Evolutionary conservation across 2,888 invertebrate genomes (phyloP).

Genomic region (Oscheius onirici): DNA sequence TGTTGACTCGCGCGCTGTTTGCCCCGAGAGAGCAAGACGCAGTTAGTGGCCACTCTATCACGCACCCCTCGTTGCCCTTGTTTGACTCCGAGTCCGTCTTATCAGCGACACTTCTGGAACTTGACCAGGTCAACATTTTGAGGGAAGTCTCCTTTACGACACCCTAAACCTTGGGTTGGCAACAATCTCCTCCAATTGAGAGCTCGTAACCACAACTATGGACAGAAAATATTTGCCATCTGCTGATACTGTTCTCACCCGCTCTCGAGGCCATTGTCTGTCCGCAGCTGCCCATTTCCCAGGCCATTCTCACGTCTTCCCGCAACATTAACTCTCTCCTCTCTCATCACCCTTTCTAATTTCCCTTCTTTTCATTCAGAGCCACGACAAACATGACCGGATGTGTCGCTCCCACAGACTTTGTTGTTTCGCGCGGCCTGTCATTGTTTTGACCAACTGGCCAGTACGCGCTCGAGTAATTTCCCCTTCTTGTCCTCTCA

Average conservation of each 20-base stretch:
- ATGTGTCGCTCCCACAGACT: not conserved
- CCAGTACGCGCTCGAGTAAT: not conserved
- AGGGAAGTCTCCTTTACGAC: not conserved
- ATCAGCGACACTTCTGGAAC: conserved; percentile 3
- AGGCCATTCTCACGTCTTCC: conserved; percentile 10
- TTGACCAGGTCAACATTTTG: not conserved
- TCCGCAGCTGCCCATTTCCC: conserved; percentile 8
- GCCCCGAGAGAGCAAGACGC: conserved; percentile 17
- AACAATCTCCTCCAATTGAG: not conserved
- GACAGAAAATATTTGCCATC: not conserved
- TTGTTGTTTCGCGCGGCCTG: not conserved
- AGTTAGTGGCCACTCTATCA: conserved; percentile 29
- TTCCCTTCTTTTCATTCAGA: not conserved
- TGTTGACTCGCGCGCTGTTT: conserved; percentile 24
- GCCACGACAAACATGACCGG: not conserved
- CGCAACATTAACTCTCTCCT: conserved; percentile 16
- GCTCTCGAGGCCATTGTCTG: conserved; percentile 5
- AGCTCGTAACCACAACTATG: not conserved
- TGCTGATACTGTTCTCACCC: not conserved
- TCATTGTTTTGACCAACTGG: conserved; percentile 8
- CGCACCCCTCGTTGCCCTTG: conserved; percentile 20
- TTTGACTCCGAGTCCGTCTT: conserved; percentile 22
- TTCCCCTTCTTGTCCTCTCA: not conserved
- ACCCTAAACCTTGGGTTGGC: not conserved
- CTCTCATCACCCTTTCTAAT: not conserved